phyloP scores from a whole-genome alignment of 2,113 vertebrate species.

The Alexandromys fortis region DNA sequence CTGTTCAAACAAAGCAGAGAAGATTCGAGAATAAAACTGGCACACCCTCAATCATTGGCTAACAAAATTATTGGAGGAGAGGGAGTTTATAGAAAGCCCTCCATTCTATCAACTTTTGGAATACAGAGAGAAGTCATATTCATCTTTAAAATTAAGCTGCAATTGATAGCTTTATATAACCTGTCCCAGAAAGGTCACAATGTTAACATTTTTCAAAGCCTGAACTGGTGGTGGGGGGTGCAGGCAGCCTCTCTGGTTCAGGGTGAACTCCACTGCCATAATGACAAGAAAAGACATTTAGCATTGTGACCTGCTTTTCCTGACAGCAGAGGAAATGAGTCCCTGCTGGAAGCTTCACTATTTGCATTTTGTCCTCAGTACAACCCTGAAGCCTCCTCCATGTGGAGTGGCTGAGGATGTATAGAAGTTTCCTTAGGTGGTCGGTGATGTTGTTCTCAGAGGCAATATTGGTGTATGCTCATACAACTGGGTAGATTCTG shows the following conservation, averaged over 20 bases:
- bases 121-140: background rate
- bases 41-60: accelerated
- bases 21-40: background rate
- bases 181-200: background rate
- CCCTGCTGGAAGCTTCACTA: background rate
- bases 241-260: background rate
- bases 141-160: background rate
- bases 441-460: background rate
- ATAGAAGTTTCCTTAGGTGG: background rate
- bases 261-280: background rate
- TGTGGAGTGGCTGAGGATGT: too few relatives aligned
- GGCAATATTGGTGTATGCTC: background rate
- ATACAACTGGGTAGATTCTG: background rate
- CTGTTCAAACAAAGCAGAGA: conserved; percentile 6
- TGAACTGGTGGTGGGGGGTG: accelerated
- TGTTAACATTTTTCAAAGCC: background rate
- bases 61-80: background rate
- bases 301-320: background rate
- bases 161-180: background rate
- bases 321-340: background rate
- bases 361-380: background rate
- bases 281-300: background rate
- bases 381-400: background rate
- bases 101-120: background rate
- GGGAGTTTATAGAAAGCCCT: background rate